Percentiles rank a stretch among this genome's conserved stretches.
Conservation (phyloP, 2,797 vertebrate species). For the Coregonus ussuriensis region DNA sequence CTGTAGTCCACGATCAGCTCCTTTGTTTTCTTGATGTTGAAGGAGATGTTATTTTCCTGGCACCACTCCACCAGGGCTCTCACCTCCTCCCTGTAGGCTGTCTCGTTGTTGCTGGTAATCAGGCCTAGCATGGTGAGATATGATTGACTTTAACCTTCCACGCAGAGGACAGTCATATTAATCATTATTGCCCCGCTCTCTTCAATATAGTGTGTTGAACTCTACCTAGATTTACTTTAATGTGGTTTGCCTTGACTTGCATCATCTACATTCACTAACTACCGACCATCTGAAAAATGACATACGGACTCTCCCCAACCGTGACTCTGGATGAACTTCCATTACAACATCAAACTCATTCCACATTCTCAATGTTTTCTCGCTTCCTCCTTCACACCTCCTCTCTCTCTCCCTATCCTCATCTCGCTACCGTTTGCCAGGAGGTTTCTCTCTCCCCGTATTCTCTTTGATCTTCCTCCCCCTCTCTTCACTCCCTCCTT, state of each 20-base stretch:
- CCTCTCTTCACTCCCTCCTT: conserved; percentile 30
- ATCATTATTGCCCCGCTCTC: not conserved
- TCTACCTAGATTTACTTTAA: not conserved
- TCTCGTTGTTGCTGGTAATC: no score
- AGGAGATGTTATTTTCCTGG: no score
- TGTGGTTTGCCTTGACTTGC: not conserved
- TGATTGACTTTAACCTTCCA: not conserved
- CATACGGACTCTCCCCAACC: not conserved
- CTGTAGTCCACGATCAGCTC: no score
- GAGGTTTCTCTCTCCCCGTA: conserved; percentile 37
- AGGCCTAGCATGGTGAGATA: not conserved
- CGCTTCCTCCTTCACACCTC: conserved; percentile 11
- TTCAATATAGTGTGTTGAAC: not conserved
- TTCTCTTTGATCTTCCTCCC: conserved; percentile 61
- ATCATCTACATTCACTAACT: not conserved
- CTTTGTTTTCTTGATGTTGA: no score
- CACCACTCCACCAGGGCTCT: no score
- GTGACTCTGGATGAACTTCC: not conserved
- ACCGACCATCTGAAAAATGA: not conserved
- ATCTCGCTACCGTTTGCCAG: not conserved
- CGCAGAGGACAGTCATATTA: not conserved
- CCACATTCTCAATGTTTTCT: conserved; percentile 6
- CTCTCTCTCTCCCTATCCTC: not conserved
- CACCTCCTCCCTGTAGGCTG: no score
- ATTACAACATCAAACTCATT: conserved; percentile 1